A percentile compares a stretch with the other conserved stretches of the same genome.
Evolutionary conservation across 2,888 invertebrate species (phyloP).

Genomic region (Hypsopygia costalis): DNA sequence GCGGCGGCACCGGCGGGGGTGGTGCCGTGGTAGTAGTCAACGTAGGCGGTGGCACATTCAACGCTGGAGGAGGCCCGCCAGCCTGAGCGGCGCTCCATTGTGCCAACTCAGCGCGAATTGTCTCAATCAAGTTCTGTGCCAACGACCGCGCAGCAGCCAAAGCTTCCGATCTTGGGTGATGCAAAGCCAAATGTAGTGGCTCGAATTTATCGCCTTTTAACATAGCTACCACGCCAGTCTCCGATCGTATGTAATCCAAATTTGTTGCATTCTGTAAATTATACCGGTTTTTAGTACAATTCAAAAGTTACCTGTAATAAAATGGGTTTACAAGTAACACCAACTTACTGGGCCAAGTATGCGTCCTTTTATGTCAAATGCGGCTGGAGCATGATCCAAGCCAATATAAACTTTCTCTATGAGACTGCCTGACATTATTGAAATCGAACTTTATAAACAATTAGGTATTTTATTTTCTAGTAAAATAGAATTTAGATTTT

Average conservation of each 20-base stretch:
- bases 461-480: conserved; percentile 32
- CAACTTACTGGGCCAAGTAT: conserved; percentile 83
- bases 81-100: conserved; percentile 71
- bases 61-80: conserved; percentile 63
- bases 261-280: conserved; percentile 82
- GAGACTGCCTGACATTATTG: conserved; percentile 69
- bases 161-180: conserved; percentile 86
- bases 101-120: conserved; percentile 82
- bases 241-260: conserved; percentile 87
- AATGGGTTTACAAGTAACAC: background rate
- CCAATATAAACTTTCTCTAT: conserved; percentile 88
- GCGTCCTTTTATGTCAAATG: conserved; percentile 87
- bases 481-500: too few relatives aligned
- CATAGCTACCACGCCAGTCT: conserved; percentile 88
- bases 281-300: conserved; percentile 8
- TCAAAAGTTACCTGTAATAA: too few relatives aligned
- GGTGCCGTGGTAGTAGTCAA: conserved; percentile 51
- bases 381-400: conserved; percentile 87
- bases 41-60: conserved; percentile 63
- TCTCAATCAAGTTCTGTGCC: conserved; percentile 89
- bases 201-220: conserved; percentile 85
- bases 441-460: conserved; percentile 15
- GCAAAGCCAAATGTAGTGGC: conserved; percentile 87
- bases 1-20: conserved; percentile 52
- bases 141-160: conserved; percentile 85